phyloP scores from a whole-genome alignment of 2,797 vertebrate species.

The Smutsia gigantea region DNA sequence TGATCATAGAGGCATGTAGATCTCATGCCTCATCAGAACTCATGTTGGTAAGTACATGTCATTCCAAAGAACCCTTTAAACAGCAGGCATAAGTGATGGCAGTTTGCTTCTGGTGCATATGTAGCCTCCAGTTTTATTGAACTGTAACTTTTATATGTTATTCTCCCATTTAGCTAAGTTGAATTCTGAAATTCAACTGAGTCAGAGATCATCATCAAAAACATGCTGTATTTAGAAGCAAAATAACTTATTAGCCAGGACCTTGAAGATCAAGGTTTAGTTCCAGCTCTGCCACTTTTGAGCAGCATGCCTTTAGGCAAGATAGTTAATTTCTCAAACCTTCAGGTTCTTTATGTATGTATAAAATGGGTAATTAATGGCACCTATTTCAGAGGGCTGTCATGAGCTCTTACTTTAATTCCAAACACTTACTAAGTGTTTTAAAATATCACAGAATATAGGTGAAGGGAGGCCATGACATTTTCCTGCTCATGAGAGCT shows the following conservation, averaged over 20 bases:
- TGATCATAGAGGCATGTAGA: constrained; percentile 47
- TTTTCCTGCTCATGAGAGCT: background rate
- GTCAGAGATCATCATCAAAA: background rate
- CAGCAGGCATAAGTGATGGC: constrained; percentile 48
- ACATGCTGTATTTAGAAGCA: background rate
- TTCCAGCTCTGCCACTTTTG: background rate
- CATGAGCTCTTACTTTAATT: background rate
- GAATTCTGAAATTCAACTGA: constrained; percentile 51
- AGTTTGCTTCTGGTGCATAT: constrained; percentile 48
- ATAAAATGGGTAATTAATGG: background rate
- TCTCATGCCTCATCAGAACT: background rate
- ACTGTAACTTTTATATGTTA: constrained; percentile 42
- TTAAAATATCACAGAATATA: background rate
- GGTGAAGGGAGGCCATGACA: background rate
- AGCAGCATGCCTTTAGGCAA: background rate
- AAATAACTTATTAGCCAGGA: background rate
- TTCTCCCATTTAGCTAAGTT: constrained; percentile 40
- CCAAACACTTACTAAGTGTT: background rate
- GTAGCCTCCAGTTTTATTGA: constrained; percentile 63
- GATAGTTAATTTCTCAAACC: background rate
- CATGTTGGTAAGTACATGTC: constrained; percentile 38
- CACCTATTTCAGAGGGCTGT: background rate
- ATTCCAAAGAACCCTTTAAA: constrained; percentile 55
- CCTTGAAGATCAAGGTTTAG: background rate
- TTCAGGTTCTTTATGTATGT: background rate